Evolutionary conservation across 2,797 vertebrate genomes (phyloP).

Genomic region (Pantherophis vulpinus): DNA sequence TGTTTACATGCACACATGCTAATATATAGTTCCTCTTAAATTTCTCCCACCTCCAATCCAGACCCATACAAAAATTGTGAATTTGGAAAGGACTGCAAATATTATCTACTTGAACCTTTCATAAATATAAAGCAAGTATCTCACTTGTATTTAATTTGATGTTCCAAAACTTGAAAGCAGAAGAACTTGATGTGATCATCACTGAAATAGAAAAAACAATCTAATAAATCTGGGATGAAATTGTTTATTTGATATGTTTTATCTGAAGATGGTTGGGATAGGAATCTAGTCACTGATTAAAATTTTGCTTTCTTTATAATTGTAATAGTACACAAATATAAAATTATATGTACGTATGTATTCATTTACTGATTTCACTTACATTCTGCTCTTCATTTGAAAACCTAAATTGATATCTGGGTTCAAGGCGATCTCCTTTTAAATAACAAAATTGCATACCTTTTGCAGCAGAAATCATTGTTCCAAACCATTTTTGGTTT

Average conservation of each 20-base stretch:
- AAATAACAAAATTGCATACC: background rate
- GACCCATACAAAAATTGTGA: background rate
- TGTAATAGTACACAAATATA: background rate
- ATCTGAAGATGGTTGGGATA: background rate
- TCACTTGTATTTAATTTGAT: slow-evolving; percentile 97
- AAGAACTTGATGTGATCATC: slow-evolving; percentile 99
- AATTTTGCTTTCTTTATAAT: background rate
- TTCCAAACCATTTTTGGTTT: background rate
- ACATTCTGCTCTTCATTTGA: background rate
- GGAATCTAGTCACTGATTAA: background rate
- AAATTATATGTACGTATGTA: background rate
- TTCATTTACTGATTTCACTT: background rate
- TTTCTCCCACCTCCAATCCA: background rate
- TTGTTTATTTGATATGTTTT: background rate
- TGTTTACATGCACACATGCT: background rate
- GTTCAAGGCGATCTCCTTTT: background rate
- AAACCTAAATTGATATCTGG: background rate
- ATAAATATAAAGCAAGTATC: slow-evolving; percentile 36
- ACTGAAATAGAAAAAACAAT: slow-evolving; percentile 69
- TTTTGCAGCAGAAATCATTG: background rate
- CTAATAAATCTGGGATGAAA: slow-evolving; percentile 16
- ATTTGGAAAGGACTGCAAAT: background rate
- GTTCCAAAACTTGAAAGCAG: slow-evolving; percentile 97
- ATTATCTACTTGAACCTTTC: background rate
- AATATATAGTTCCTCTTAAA: background rate